Base-by-base conservation (phyloP, 2,113 vertebrate genomes). In the Elgaria multicarinata region DNA sequence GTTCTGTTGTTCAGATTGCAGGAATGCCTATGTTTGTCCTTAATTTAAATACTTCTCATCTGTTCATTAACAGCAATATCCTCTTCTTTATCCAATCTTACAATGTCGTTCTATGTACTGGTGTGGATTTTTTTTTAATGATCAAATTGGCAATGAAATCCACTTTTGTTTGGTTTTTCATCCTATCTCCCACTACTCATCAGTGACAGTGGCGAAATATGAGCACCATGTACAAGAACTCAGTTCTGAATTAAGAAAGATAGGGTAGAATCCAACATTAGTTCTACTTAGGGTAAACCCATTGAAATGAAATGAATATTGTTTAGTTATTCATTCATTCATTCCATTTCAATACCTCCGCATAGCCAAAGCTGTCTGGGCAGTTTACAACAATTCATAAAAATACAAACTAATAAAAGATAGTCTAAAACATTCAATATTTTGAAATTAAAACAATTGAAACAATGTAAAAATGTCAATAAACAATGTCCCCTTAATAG, bases 1-100 rank as follows among this genome's bases (percentile, higher is more conserved):
- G 74, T 83, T 86, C 69, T 89, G 42, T 91, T 93, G 36, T 92
- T 90, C 86, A 87, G 76, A 76, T 87, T 85, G 75, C 24, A 91
- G 53, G 42, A 83, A 86, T 71, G 87, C 66, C 84, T 46, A 26
- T 44, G 87, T 86, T 79, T 42, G 64, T 87, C 83, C 92, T 94
- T 93, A 71, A 85, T 93, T 92, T 91, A 92, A 95, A 90, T 93
- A 31, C 87, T 94, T 92, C 55, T 90, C 79, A 91, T 92, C 81
- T 93, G 91, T 93, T 95, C 90, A 89, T 94, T 93, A 93, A 86
- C 20, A 64, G 84, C 83, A 85, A 58, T 26, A 91, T 85, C 82
- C 93, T 26, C 28, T 92, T 90, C 93, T 80, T 89, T 86, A 85
- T 83, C 8, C 86, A 84, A 84, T 82, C 69, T 79, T 81, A 62